Conservation (phyloP, 2,888 invertebrate genomes). For the Drymonia ruficornis region DNA sequence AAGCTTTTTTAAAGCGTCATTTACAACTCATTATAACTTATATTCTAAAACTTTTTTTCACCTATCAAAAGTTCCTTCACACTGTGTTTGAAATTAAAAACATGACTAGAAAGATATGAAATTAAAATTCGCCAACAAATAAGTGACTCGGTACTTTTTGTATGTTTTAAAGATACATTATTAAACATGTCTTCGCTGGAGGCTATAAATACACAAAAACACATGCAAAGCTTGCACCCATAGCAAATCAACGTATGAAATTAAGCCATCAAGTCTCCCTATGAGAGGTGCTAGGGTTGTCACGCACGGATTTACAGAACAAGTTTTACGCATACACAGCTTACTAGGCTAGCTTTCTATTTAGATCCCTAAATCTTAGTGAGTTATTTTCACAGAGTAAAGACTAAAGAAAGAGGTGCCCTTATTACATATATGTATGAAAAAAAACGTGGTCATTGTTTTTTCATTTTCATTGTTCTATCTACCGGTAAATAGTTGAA, state of each 20-base stretch:
- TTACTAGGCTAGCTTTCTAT: too few species aligned
- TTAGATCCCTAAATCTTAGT: too few species aligned
- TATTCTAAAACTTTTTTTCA: background rate
- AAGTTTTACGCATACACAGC: background rate
- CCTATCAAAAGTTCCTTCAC: background rate
- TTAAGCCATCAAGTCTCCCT: constrained; percentile 75
- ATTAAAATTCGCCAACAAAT: constrained; percentile 1
- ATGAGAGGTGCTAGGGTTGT: constrained; percentile 54
- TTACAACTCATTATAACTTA: background rate
- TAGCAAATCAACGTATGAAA: constrained; percentile 69
- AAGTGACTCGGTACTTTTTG: background rate
- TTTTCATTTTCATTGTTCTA: too few species aligned
- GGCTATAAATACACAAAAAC: constrained; percentile 25
- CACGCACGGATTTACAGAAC: background rate
- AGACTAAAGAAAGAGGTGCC: too few species aligned
- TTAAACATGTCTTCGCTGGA: constrained; percentile 21
- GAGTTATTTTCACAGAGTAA: too few species aligned
- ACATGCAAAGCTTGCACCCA: constrained; percentile 62
- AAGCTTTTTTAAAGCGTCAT: too few species aligned
- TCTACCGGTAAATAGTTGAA: too few species aligned
- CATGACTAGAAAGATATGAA: constrained; percentile 12
- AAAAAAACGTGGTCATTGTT: too few species aligned
- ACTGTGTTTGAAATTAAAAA: constrained; percentile 14
- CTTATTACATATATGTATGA: too few species aligned
- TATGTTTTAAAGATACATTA: background rate